phyloP scores from a whole-genome alignment of 2,888 invertebrate species.

The Autographa pulchrina region DNA sequence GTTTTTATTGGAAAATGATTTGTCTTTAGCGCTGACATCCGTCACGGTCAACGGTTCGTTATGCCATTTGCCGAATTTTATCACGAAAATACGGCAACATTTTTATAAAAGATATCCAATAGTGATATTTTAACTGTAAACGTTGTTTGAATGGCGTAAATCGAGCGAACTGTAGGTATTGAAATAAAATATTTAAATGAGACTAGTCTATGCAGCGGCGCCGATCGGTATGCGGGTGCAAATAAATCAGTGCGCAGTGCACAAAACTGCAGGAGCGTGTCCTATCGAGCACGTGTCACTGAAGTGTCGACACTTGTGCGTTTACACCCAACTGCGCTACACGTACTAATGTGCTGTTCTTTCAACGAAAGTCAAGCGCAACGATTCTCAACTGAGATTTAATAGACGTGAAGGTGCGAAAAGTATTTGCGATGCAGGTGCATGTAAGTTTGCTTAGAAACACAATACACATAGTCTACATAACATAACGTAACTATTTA shows the following conservation, averaged over 20 bases:
- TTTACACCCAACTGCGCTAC: slow-evolving; percentile 53
- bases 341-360: slow-evolving; percentile 16
- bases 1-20: slow-evolving; percentile 18
- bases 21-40: slow-evolving; percentile 35
- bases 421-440: neutral
- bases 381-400: neutral
- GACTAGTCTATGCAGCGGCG: slow-evolving; percentile 59
- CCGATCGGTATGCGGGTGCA: slow-evolving; percentile 68
- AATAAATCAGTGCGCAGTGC: slow-evolving; percentile 81
- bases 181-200: slow-evolving; percentile 65
- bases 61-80: slow-evolving; percentile 32
- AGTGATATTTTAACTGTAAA: slow-evolving; percentile 38
- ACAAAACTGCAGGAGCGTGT: slow-evolving; percentile 74
- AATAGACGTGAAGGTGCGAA: neutral
- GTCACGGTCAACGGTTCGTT: slow-evolving; percentile 26
- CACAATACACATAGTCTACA: neutral
- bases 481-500: neutral
- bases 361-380: slow-evolving; percentile 20
- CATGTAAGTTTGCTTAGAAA: neutral
- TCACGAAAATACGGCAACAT: slow-evolving; percentile 21
- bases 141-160: slow-evolving; percentile 30
- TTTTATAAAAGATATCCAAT: slow-evolving; percentile 30
- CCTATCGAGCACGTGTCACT: slow-evolving; percentile 76
- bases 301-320: slow-evolving; percentile 68
- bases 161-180: slow-evolving; percentile 41